These are phyloP conservation scores for Protophormia terraenovae DNA, from an alignment of 2,888 invertebrate genomes.

Conservation along the genomic window DNA sequence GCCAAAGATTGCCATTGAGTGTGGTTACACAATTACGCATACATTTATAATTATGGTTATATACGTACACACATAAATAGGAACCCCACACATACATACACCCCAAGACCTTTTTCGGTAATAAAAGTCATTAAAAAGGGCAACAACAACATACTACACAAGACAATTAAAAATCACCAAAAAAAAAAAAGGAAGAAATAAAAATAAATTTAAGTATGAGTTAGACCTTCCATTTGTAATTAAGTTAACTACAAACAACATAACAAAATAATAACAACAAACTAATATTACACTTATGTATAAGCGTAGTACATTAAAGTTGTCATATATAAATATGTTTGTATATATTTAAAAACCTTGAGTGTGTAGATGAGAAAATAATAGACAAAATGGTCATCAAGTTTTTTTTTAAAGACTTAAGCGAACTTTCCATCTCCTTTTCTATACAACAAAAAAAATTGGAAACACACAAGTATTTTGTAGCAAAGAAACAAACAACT, in stretches of 20 bases:
- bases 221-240: conserved; percentile 46
- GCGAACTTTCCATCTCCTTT: conserved; percentile 4
- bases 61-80: not conserved
- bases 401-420: conserved; percentile 44
- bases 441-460: not conserved
- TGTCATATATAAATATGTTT: no score
- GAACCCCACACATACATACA: not conserved
- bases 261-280: conserved; percentile 5
- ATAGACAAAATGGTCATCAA: conserved; percentile 66
- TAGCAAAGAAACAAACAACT: not conserved
- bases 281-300: not conserved
- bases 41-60: conserved; percentile 70
- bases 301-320: no score
- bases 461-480: not conserved
- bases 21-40: conserved; percentile 70
- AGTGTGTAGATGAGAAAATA: conserved; percentile 50
- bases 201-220: conserved; percentile 39
- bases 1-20: conserved; percentile 71
- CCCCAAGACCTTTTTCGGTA: conserved; percentile 41
- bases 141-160: conserved; percentile 45
- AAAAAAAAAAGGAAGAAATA: conserved; percentile 8
- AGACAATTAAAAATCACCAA: conserved; percentile 63
- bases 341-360: not conserved
- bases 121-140: conserved; percentile 61
- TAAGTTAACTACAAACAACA: conserved; percentile 58